Percentiles rank a stretch among this genome's conserved stretches.
phyloP scores from a whole-genome alignment of 2,113 vertebrate species.

The Catharus fuscescens region DNA sequence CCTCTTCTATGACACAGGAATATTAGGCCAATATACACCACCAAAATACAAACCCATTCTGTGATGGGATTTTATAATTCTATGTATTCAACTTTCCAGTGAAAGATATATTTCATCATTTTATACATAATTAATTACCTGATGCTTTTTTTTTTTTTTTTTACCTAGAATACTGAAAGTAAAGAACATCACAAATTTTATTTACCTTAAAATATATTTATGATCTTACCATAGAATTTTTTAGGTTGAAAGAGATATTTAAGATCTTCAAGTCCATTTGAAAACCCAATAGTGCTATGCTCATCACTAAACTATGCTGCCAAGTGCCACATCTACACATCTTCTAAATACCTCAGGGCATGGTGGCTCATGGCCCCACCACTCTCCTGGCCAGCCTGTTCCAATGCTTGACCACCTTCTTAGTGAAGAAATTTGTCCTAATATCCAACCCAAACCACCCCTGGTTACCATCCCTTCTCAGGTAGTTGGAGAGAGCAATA shows the following conservation, averaged over 20 bases:
- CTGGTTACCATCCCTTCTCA: background rate
- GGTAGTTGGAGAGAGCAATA: background rate
- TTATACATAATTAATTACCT: background rate
- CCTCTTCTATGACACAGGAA: background rate
- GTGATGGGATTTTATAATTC: background rate
- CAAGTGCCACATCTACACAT: background rate
- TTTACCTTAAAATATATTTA: background rate
- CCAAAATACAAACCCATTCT: background rate
- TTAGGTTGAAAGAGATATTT: background rate
- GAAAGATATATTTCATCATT: background rate
- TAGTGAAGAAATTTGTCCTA: background rate
- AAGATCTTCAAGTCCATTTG: background rate
- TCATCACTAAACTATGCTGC: background rate
- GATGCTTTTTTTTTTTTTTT: background rate
- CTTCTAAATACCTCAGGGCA: background rate
- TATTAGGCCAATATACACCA: background rate
- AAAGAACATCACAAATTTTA: background rate
- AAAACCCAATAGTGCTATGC: background rate
- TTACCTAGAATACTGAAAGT: background rate
- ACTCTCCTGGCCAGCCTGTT: background rate
- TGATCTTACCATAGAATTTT: background rate
- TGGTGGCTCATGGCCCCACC: too few species aligned
- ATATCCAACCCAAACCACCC: background rate
- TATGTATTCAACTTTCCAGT: background rate
- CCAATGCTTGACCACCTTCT: background rate